Percentiles rank a stretch among this genome's conserved stretches.
Evolutionary conservation across 2,888 invertebrate species (phyloP).

Genomic region (Notodonta ziczac): DNA sequence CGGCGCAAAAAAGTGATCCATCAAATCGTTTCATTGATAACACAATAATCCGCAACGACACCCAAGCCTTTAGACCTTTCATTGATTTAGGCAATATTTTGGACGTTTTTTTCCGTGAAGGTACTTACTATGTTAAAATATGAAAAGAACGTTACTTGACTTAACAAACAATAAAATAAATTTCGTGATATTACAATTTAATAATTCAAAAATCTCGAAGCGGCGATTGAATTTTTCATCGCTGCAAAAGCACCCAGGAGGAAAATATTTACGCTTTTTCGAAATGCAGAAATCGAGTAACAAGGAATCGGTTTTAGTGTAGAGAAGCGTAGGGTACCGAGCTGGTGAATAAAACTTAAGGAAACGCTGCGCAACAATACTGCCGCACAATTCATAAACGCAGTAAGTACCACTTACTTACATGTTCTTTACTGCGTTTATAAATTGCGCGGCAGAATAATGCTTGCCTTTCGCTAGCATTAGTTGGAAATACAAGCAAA

Average conservation of each 20-base stretch:
- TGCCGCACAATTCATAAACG: no score
- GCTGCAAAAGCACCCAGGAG: conserved; percentile 75
- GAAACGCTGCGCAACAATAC: conserved; percentile 62
- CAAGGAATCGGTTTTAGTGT: conserved; percentile 83
- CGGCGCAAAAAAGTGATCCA: conserved; percentile 22
- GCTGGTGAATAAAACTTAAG: conserved; percentile 71
- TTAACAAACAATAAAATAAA: conserved; percentile 39
- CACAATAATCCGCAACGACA: conserved; percentile 25
- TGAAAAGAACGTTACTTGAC: conserved; percentile 37
- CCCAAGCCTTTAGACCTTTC: conserved; percentile 27
- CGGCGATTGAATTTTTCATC: conserved; percentile 73
- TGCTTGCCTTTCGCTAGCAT: conserved; percentile 71
- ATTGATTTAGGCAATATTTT: conserved; percentile 29
- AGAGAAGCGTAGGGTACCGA: conserved; percentile 69
- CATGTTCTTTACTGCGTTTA: no score
- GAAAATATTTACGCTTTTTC: conserved; percentile 84
- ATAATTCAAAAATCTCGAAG: conserved; percentile 65
- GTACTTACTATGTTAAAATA: conserved; percentile 19
- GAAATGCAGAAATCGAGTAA: conserved; percentile 84
- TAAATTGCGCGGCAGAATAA: no score
- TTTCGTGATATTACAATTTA: conserved; percentile 58
- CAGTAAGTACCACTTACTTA: no score
- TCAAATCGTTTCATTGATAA: conserved; percentile 26
- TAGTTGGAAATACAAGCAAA: conserved; percentile 59
- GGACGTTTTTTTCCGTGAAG: conserved; percentile 14